A percentile compares a stretch with the other conserved stretches of the same genome.
phyloP scores from a whole-genome alignment of 2,113 vertebrate genomes.

The Otus sunia region DNA sequence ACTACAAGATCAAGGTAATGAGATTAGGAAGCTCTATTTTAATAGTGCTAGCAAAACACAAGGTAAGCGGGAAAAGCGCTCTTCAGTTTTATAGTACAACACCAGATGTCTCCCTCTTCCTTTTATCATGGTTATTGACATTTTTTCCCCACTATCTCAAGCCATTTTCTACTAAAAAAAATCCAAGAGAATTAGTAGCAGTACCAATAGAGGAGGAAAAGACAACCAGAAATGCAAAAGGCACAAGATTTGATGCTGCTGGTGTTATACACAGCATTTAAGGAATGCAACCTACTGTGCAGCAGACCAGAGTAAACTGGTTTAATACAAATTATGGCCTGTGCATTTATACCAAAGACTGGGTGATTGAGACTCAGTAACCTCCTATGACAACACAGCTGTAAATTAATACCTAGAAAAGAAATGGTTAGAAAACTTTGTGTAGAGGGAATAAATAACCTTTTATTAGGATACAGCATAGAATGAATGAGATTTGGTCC shows the following conservation, averaged over 20 bases:
- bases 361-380: not conserved
- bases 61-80: not conserved
- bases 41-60: not conserved
- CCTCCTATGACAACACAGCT: not conserved
- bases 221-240: not conserved
- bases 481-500: not conserved
- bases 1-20: not conserved
- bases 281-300: not conserved
- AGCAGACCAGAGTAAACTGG: not conserved
- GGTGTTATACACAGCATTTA: not conserved
- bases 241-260: not conserved
- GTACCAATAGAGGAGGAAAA: not conserved
- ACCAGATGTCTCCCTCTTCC: conserved; percentile 61
- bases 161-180: not conserved
- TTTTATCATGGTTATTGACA: not conserved
- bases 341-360: not conserved
- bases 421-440: not conserved
- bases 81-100: conserved; percentile 21
- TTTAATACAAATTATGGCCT: not conserved
- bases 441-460: not conserved
- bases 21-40: not conserved
- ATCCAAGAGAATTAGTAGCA: not conserved
- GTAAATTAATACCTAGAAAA: not conserved
- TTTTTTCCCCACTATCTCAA: not conserved
- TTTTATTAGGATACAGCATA: not conserved